Percentiles rank a stretch among this genome's conserved stretches.
These are phyloP conservation scores for Zoanthus solanderi DNA, from an alignment of 92 coral and sea anemone species.

Conservation along the genomic window DNA sequence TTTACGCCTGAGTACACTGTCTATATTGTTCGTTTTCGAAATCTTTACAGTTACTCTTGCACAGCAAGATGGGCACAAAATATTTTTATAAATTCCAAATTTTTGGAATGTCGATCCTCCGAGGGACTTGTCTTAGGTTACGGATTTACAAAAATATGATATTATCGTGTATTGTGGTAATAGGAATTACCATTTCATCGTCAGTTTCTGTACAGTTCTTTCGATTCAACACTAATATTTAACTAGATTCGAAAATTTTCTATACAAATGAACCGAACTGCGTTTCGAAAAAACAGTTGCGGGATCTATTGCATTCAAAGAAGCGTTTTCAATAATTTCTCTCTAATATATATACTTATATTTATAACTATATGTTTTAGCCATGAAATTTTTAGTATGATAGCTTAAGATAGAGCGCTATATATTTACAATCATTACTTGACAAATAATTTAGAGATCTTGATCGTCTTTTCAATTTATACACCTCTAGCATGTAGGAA, in stretches of 20 bases:
- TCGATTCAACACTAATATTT: background rate
- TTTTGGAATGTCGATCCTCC: conserved; percentile 21
- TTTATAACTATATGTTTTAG: background rate
- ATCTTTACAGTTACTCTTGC: conserved; percentile 38
- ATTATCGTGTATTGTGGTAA: conserved; percentile 25
- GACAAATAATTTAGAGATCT: conserved; percentile 44
- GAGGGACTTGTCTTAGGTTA: conserved; percentile 35
- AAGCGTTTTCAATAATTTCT: background rate
- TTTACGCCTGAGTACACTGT: conserved; percentile 39
- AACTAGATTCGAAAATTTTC: background rate
- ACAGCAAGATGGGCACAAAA: conserved; percentile 36
- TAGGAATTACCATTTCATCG: conserved; percentile 19
- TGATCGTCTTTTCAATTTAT: conserved; percentile 25
- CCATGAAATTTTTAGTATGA: conserved; percentile 10
- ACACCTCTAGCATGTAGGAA: conserved; percentile 39
- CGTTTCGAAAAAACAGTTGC: conserved; percentile 20
- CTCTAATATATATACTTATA: background rate
- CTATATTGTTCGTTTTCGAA: background rate
- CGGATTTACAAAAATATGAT: conserved; percentile 49
- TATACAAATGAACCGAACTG: conserved; percentile 15
- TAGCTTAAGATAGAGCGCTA: conserved; percentile 20
- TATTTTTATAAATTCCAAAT: conserved; percentile 25
- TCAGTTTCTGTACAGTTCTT: conserved; percentile 23
- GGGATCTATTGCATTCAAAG: background rate
- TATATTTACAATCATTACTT: conserved; percentile 36